A percentile compares a stretch with the other conserved stretches of the same genome.
These are phyloP conservation scores for Myotis vivesi DNA, from an alignment of 2,797 vertebrate genomes.

Conservation along the genomic window DNA sequence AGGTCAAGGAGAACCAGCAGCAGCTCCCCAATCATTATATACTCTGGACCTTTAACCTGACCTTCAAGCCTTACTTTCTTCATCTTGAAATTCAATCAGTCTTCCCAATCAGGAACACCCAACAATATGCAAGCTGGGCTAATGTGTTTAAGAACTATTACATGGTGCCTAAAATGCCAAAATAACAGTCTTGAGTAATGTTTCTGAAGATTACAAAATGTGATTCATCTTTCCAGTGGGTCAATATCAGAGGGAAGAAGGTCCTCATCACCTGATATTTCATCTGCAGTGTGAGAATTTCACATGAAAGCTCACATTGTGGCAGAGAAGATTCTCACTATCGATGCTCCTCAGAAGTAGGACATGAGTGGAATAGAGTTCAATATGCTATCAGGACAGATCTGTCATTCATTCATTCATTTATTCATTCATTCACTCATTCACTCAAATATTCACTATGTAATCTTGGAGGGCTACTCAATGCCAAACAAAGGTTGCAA, in stretches of 20 bases:
- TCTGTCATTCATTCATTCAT: background rate
- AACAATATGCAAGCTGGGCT: background rate
- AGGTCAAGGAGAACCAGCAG: background rate
- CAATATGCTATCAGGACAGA: background rate
- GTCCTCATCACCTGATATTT: background rate
- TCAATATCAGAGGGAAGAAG: background rate
- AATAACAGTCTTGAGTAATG: background rate
- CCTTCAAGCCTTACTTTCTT: background rate
- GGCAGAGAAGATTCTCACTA: background rate
- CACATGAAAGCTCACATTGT: background rate
- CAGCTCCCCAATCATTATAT: background rate
- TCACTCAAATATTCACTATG: background rate
- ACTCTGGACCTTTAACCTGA: slow-evolving; percentile 1
- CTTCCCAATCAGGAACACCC: background rate
- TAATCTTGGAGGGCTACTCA: background rate
- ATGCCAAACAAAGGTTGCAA: background rate
- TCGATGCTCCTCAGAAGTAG: background rate
- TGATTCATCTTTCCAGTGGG: background rate
- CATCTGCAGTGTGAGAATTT: background rate
- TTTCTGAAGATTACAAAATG: slow-evolving; percentile 4
- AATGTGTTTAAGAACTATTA: background rate
- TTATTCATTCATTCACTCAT: background rate
- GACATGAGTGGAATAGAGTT: background rate
- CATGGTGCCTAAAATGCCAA: background rate
- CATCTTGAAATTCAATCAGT: slow-evolving; percentile 32